Conservation (phyloP, 2,888 invertebrate species). For the Tinea pellionella region DNA sequence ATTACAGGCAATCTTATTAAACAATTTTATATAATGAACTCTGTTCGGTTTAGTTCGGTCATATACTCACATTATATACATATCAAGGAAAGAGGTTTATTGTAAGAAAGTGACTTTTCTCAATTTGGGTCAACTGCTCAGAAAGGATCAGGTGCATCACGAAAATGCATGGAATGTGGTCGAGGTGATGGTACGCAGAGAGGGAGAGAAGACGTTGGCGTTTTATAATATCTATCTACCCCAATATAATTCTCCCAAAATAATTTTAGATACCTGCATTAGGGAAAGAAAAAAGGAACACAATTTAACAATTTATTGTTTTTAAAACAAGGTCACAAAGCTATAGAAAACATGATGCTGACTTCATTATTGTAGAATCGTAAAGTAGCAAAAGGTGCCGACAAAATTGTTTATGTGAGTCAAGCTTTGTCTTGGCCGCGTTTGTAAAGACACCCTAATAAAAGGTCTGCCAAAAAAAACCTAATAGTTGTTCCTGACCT, state of each 20-base stretch:
- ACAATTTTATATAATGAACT: too few species aligned
- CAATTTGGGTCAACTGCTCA: too few species aligned
- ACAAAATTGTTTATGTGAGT: slow-evolving; percentile 58
- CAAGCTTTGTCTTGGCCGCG: slow-evolving; percentile 60
- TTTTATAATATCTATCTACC: too few species aligned
- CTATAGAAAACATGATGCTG: slow-evolving; percentile 21
- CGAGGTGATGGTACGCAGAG: too few species aligned
- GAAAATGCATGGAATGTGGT: too few species aligned
- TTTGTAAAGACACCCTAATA: slow-evolving; percentile 67
- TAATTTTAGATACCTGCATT: neutral
- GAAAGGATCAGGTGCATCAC: too few species aligned
- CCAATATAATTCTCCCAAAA: neutral
- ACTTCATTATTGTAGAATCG: slow-evolving; percentile 16
- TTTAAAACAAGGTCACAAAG: neutral
- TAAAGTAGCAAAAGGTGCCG: slow-evolving; percentile 56
- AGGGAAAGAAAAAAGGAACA: neutral
- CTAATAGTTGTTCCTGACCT: slow-evolving; percentile 61
- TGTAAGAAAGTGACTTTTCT: too few species aligned
- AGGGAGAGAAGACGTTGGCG: too few species aligned
- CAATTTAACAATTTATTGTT: neutral
- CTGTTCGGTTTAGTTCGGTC: too few species aligned
- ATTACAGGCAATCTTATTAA: too few species aligned
- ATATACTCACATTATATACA: too few species aligned
- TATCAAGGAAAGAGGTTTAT: too few species aligned
- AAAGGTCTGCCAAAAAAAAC: slow-evolving; percentile 65